Evolutionary conservation across 2,888 invertebrate genomes (phyloP), one percentile per base, ranked within the genome.

Genomic region (Netelia melanura): DNA sequence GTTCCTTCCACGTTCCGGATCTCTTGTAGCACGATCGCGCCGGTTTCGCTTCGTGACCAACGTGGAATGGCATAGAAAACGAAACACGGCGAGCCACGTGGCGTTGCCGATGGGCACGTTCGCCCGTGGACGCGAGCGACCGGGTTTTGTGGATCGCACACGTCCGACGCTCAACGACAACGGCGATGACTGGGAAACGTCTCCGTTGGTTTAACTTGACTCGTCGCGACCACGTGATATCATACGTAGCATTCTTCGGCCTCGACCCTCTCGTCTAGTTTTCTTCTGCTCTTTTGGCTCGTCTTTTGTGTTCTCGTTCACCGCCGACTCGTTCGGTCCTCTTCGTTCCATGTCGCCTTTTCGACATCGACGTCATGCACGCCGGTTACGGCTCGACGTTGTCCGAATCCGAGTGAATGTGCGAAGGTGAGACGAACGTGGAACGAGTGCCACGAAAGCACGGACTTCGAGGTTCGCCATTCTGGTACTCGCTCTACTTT

Each of bases 51-150:
- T 67, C 84, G 83, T 86, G 85, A 85, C 85, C 83, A 72, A 70
- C 52, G 62, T 38, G 64, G n/a, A 30, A 72, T 23, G 25, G 44
- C 64, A 56, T 11, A 17, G 71, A 70, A 85, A 81, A 70, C 72
- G 67, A 61, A 76, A 76, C 62, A 56, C 72, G 81, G 64, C n/a
- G 71, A 64, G 52, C 87, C 87, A 87, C 89, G 88, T 88, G 88
- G 87, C 78, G 79, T 81, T 82, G 87, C 84, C 89, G 89, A 89
- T 88, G 89, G 88, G 90, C 91, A 91, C 91, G 91, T 91, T 88
- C 91, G 85, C 67, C 84, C 81, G 77, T 81, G 75, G 81, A 74
- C 81, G 44, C 74, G 61, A 52, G 67, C 61, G 17, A 43, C 70
- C 70, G 58, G 61, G 23, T 78, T 71, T 74, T 58, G 76, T 81